Conservation (phyloP, 1,140 invertebrate genomes). For the Meloidogyne floridensis region DNA sequence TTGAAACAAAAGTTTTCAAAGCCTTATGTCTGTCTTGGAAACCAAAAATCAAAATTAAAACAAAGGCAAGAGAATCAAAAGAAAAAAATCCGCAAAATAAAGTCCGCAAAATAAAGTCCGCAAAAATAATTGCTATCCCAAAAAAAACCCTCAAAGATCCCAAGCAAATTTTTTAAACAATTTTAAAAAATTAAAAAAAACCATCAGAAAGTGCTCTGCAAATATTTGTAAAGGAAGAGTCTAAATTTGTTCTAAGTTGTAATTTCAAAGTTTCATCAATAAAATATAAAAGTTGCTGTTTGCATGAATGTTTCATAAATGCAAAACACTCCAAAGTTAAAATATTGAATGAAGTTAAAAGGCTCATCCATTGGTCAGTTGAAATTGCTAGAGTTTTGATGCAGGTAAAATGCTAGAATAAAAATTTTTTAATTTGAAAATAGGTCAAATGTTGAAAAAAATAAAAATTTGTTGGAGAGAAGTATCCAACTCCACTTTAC, state of each 20-base stretch:
- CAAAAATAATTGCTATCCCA: too few species aligned
- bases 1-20: too few species aligned
- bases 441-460: background rate
- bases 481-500: background rate
- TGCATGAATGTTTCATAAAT: constrained; percentile 24
- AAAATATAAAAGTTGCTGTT: constrained; percentile 39
- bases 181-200: constrained; percentile 12
- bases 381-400: constrained; percentile 33
- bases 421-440: background rate
- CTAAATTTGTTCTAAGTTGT: constrained; percentile 35
- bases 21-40: too few species aligned
- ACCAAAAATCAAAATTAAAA: too few species aligned
- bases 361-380: background rate
- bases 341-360: constrained; percentile 31
- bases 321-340: constrained; percentile 38
- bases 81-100: too few species aligned
- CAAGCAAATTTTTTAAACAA: background rate
- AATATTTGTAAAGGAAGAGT: constrained; percentile 35
- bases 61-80: too few species aligned
- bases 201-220: constrained; percentile 42
- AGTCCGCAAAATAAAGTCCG: too few species aligned
- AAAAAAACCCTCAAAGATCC: too few species aligned
- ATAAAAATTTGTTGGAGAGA: constrained; percentile 13
- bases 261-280: constrained; percentile 35
- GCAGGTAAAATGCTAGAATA: background rate